These are phyloP conservation scores for Lasioglossum villosulum DNA, from an alignment of 2,888 invertebrate genomes.

Conservation along the genomic window DNA sequence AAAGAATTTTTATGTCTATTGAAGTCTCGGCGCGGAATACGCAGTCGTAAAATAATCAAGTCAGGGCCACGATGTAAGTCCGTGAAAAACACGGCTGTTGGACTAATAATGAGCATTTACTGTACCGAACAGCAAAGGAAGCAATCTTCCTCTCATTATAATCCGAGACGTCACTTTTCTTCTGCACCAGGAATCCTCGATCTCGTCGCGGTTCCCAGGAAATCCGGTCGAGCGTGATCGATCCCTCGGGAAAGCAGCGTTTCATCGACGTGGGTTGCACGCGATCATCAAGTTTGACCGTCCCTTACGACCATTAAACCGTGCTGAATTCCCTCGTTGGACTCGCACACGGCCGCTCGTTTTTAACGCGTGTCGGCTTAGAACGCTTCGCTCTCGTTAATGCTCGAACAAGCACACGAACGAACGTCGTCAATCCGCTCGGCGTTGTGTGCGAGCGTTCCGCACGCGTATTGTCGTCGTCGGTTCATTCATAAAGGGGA, in stretches of 20 bases:
- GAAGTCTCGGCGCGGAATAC: too few species aligned
- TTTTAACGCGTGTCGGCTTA: constrained; percentile 47
- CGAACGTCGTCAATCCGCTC: background rate
- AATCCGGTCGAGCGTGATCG: background rate
- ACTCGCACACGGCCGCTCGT: constrained; percentile 14
- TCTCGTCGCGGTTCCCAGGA: constrained; percentile 18
- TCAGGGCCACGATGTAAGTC: too few species aligned
- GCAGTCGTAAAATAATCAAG: too few species aligned
- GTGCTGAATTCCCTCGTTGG: constrained; percentile 30
- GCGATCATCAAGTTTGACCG: constrained; percentile 32
- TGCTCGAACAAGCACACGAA: background rate
- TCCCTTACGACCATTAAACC: constrained; percentile 36
- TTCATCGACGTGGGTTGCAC: constrained; percentile 5
- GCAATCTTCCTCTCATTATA: too few species aligned
- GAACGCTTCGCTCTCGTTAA: background rate
- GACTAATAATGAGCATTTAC: too few species aligned
- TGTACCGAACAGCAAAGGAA: too few species aligned
- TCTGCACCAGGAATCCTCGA: background rate
- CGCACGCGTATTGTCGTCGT: constrained; percentile 24
- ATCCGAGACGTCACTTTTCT: too few species aligned
- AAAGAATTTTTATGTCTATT: too few species aligned
- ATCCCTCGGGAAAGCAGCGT: background rate
- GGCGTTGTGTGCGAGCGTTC: background rate
- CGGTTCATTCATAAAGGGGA: constrained; percentile 65
- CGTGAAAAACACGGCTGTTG: too few species aligned